Conservation (phyloP, 1,140 invertebrate species). For the Octopus bimaculoides region DNA sequence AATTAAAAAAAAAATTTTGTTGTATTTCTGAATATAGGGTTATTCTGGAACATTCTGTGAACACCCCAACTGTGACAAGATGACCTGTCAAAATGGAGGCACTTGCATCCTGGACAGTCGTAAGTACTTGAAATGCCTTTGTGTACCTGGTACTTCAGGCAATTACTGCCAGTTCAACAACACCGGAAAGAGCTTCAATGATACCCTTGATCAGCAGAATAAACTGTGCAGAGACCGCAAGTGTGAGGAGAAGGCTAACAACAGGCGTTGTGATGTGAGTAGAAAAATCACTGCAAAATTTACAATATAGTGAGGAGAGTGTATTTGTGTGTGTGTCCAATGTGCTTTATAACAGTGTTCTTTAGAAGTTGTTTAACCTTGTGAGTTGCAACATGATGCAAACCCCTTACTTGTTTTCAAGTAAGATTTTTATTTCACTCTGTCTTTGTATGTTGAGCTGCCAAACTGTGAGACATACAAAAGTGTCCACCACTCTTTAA, state of each 20-base stretch:
- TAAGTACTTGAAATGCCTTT: neutral
- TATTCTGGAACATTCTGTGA: constrained; percentile 22
- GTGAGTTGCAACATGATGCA: too few relatives aligned
- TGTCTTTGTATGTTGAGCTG: too few relatives aligned
- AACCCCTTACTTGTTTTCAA: too few relatives aligned
- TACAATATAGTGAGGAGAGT: neutral
- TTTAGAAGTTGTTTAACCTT: too few relatives aligned
- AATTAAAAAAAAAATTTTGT: too few relatives aligned
- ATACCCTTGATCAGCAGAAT: constrained; percentile 64
- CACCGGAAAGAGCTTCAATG: constrained; percentile 14
- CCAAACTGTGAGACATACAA: too few relatives aligned
- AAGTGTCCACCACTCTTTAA: too few relatives aligned
- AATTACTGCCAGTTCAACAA: neutral
- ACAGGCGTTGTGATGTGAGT: constrained; percentile 75
- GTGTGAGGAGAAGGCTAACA: constrained; percentile 79
- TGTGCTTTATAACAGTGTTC: too few relatives aligned
- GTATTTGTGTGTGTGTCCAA: neutral
- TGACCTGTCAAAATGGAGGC: constrained; percentile 22
- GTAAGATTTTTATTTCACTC: too few relatives aligned
- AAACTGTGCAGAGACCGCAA: constrained; percentile 73
- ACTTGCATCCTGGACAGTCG: constrained; percentile 6
- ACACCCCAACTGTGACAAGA: constrained; percentile 16
- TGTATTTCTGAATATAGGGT: constrained; percentile 4
- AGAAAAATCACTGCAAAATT: neutral
- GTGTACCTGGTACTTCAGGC: neutral